Percentiles rank a stretch among this genome's conserved stretches.
Evolutionary conservation across 2,113 vertebrate genomes (phyloP).

Genomic region (Struthidea cinerea): DNA sequence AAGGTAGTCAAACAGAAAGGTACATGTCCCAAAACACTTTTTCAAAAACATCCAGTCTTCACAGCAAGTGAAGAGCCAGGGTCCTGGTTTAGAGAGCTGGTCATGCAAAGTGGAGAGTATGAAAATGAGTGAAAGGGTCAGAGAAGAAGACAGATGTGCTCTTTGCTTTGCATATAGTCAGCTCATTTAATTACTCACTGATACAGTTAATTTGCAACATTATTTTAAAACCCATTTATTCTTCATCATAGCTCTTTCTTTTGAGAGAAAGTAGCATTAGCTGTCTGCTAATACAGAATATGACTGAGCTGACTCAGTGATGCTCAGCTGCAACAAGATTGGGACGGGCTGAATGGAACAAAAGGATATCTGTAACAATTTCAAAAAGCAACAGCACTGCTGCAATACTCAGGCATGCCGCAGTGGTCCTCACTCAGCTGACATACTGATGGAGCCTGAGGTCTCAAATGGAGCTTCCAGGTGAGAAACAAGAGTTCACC

Average conservation of each 20-base stretch:
- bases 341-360: background rate
- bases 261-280: background rate
- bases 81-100: background rate
- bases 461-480: background rate
- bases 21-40: background rate
- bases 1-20: background rate
- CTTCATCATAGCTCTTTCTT: background rate
- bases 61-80: background rate
- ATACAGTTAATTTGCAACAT: background rate
- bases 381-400: background rate
- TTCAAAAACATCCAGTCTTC: background rate
- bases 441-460: background rate
- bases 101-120: background rate
- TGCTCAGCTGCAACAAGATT: background rate
- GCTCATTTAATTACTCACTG: background rate
- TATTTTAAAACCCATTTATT: background rate
- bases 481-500: background rate
- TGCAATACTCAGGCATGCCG: background rate
- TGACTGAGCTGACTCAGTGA: background rate
- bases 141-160: background rate
- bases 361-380: background rate
- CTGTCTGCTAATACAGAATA: background rate
- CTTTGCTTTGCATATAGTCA: background rate
- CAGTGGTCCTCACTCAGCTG: background rate
- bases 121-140: background rate